phyloP scores from a whole-genome alignment of 1,140 invertebrate genomes.

The Neomicropteryx cornuta region DNA sequence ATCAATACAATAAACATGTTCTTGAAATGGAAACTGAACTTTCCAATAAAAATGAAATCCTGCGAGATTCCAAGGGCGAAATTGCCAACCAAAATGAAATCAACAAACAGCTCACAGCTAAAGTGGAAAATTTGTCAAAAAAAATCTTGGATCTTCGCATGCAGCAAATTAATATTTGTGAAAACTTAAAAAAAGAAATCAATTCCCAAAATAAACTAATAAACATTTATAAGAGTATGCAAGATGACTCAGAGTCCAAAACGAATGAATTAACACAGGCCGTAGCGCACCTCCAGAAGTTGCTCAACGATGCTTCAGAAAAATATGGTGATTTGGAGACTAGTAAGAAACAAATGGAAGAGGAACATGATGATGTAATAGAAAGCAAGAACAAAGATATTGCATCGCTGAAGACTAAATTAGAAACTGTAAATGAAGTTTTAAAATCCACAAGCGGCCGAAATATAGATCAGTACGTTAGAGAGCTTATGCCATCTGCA shows the following conservation, averaged over 20 bases:
- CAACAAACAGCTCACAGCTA: constrained; percentile 52
- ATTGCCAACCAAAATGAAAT: constrained; percentile 51
- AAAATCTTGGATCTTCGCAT: constrained; percentile 66
- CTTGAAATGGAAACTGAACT: constrained; percentile 68
- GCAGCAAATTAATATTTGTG: constrained; percentile 63
- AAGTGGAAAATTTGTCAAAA: constrained; percentile 61
- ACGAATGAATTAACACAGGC: constrained; percentile 64
- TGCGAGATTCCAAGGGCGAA: constrained; percentile 52
- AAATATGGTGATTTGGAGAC: constrained; percentile 72
- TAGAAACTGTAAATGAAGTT: constrained; percentile 72
- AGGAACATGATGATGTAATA: constrained; percentile 49
- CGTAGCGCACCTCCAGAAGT: constrained; percentile 65
- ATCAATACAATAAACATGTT: constrained; percentile 59
- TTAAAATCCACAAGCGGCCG: constrained; percentile 61
- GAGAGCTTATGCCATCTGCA: constrained; percentile 74
- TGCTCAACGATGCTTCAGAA: constrained; percentile 64
- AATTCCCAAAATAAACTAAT: constrained; percentile 74
- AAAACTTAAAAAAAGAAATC: constrained; percentile 75
- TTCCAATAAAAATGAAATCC: constrained; percentile 67
- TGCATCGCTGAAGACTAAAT: constrained; percentile 58
- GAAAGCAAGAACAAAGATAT: constrained; percentile 62
- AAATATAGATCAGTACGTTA: constrained; percentile 61
- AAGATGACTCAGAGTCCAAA: constrained; percentile 63
- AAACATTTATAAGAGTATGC: constrained; percentile 70
- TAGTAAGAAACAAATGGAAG: constrained; percentile 47